These are phyloP conservation scores for Borostomias antarcticus DNA, from an alignment of 2,797 vertebrate species.

Conservation along the genomic window DNA sequence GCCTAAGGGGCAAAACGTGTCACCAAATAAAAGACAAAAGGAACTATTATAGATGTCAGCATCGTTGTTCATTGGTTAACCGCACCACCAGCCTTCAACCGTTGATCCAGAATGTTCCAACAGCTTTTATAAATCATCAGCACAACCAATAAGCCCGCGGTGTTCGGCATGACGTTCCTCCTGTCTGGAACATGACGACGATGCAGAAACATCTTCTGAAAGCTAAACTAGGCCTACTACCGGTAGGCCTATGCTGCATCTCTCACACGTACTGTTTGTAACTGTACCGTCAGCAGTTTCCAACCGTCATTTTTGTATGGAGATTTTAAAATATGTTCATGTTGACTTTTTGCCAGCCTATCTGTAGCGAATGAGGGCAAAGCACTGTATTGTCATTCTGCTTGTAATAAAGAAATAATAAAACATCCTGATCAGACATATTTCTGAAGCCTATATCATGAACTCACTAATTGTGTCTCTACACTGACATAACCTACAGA, in stretches of 20 bases:
- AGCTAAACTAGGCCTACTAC: constrained; percentile 40
- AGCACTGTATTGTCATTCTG: constrained; percentile 81
- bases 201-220: constrained; percentile 37
- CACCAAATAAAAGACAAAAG: constrained; percentile 76
- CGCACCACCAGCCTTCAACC: constrained; percentile 78
- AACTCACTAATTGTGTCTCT: too few species aligned
- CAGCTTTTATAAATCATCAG: constrained; percentile 72
- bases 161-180: constrained; percentile 60
- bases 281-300: constrained; percentile 78
- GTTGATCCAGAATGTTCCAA: constrained; percentile 74
- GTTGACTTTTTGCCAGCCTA: constrained; percentile 81
- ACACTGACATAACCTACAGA: too few species aligned
- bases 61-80: constrained; percentile 61
- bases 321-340: constrained; percentile 73
- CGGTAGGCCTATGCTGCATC: constrained; percentile 56
- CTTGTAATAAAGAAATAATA: constrained; percentile 87
- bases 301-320: constrained; percentile 65
- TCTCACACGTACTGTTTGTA: constrained; percentile 71
- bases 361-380: constrained; percentile 83
- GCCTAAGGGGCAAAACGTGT: constrained; percentile 68
- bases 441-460: too few species aligned
- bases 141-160: constrained; percentile 68
- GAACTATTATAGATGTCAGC: constrained; percentile 59
- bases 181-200: constrained; percentile 54
- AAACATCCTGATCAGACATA: constrained; percentile 4